Base-by-base conservation (phyloP, 2,797 vertebrate species). In the Chloroceryle inda region DNA sequence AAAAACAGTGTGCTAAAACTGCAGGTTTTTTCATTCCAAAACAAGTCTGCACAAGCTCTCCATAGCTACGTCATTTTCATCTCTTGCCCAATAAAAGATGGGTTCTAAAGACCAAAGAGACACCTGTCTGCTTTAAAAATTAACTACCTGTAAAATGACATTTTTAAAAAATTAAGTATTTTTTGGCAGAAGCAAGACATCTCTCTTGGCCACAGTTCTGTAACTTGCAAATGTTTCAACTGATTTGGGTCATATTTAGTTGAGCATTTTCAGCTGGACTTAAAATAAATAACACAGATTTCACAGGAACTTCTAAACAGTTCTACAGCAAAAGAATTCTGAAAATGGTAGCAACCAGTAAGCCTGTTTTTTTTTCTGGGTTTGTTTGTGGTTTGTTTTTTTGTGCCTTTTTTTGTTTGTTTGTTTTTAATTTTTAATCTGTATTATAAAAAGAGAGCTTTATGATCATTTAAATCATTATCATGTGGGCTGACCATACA, bases 31-130 rank as follows among this genome's bases (percentile, higher is more conserved):
- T 85, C 80, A 52, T 64, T 93, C 85, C 68, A 77, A 74, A 94
- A 72, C 83, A 85, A 90, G 64, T 77, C 87, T 81, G 67, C 68
- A 82, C 80, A 93, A 79, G 85, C 38, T 71, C 35, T 72, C 40
- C 16, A 4, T 2, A 85, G 44, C 29, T 50, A 74, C 72, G 85
- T 42, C 5, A 4, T 85, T 93, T 91, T 55, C 72, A 89, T 77
- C 67, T 96, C 82, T 68, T 12, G 3, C n/a, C 45, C 92, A 96
- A 94, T 89, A 88, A 94, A 96, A 97, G 78, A 40, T 56, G 79
- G 27, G 20, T 40, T 82, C 87, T 35, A 90, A 89, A 93, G 84
- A 95, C 59, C 23, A 33, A 91, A 88, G 84, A 68, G 44, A 64
- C 35, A 95, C 90, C 89, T 95, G 85, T 24, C 50, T 76, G 77